phyloP scores from a whole-genome alignment of 2,113 vertebrate species.

The Lophochroa leadbeateri region DNA sequence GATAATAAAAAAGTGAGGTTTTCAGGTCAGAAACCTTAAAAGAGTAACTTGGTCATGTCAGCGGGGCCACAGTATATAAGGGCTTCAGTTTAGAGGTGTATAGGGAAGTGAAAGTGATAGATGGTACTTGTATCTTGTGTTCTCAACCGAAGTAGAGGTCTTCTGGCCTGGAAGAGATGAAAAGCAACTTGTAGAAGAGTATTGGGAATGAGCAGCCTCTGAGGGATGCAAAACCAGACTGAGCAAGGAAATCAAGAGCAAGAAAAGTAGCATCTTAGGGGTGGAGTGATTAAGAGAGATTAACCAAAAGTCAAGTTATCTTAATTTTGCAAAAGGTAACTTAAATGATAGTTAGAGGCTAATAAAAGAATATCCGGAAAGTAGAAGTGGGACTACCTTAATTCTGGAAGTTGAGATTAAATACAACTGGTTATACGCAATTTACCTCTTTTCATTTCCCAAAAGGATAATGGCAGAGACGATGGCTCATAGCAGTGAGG shows the following conservation, averaged over 20 bases:
- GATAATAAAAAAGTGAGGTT: not conserved
- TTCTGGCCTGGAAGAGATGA: not conserved
- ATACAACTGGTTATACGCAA: not conserved
- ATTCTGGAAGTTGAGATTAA: not conserved
- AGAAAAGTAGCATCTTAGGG: not conserved
- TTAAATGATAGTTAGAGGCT: not conserved
- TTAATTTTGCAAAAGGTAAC: not conserved
- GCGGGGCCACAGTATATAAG: not conserved
- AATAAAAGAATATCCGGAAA: not conserved
- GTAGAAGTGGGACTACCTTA: not conserved
- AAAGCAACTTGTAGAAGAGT: not conserved
- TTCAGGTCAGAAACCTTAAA: not conserved
- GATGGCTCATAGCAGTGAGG: not conserved
- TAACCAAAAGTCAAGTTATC: not conserved
- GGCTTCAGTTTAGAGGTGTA: not conserved
- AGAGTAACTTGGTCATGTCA: not conserved
- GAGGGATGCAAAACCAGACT: too few relatives aligned
- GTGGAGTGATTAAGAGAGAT: not conserved
- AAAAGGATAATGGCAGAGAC: not conserved
- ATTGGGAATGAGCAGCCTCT: not conserved
- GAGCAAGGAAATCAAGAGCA: not conserved
- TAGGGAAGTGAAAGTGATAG: not conserved
- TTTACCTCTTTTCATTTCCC: not conserved
- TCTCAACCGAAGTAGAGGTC: not conserved
- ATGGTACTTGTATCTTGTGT: fast-evolving